These are phyloP conservation scores for Sitophilus oryzae DNA, from an alignment of 1,140 invertebrate species.

Conservation along the genomic window DNA sequence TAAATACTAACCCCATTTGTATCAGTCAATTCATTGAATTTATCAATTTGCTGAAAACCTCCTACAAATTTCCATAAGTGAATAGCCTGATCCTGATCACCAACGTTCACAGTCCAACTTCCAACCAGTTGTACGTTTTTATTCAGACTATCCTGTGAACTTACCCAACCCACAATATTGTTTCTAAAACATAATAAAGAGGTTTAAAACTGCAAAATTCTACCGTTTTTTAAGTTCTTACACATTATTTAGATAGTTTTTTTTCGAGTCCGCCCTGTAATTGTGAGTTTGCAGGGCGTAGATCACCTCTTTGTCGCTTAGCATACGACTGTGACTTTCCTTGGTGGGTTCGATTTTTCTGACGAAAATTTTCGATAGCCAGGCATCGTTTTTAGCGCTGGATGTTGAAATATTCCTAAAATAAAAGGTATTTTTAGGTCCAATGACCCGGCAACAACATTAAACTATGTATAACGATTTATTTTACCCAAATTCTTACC, in stretches of 20 bases:
- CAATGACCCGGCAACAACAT: neutral
- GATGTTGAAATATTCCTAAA: conserved; percentile 45
- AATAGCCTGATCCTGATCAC: conserved; percentile 95
- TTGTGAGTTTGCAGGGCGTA: conserved; percentile 93
- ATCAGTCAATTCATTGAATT: conserved; percentile 64
- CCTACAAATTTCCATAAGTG: conserved; percentile 92
- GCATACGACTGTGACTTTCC: conserved; percentile 89
- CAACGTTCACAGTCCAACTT: conserved; percentile 87
- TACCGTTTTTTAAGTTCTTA: conserved; percentile 54
- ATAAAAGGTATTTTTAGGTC: conserved; percentile 8
- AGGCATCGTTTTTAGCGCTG: conserved; percentile 63
- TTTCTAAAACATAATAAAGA: conserved; percentile 56
- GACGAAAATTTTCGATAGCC: conserved; percentile 84
- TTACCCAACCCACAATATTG: conserved; percentile 70
- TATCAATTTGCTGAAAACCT: conserved; percentile 84
- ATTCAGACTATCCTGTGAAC: conserved; percentile 60
- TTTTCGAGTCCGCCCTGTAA: conserved; percentile 78
- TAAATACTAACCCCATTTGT: conserved; percentile 63
- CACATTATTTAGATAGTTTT: conserved; percentile 86
- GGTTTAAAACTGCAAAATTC: conserved; percentile 6
- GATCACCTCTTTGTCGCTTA: conserved; percentile 90
- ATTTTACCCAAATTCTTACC: conserved; percentile 23
- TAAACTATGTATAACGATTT: neutral
- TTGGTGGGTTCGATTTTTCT: conserved; percentile 89
- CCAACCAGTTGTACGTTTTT: conserved; percentile 71